Evolutionary conservation across 2,797 vertebrate genomes (phyloP).

Genomic region (Scleropages formosus): DNA sequence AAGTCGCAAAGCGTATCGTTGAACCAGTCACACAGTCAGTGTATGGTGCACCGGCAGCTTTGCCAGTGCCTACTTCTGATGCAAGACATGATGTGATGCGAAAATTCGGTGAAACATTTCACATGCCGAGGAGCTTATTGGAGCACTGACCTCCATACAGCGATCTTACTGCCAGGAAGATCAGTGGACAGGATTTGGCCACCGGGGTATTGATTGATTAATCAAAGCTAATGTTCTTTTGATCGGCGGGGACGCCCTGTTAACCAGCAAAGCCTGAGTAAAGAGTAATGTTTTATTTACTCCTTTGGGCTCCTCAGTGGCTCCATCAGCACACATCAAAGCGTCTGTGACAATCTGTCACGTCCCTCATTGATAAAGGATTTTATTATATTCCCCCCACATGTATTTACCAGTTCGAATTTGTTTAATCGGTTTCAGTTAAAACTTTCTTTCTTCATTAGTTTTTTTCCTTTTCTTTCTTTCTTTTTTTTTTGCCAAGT

Average conservation of each 20-base stretch:
- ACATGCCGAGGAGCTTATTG: conserved; percentile 40
- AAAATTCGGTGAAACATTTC: conserved; percentile 49
- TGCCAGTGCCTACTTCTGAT: too few relatives aligned
- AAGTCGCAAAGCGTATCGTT: too few relatives aligned
- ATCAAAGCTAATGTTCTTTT: conserved; percentile 67
- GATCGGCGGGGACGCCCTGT: conserved; percentile 57
- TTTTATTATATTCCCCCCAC: conserved; percentile 39
- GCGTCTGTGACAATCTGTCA: conserved; percentile 54
- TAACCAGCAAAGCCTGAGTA: conserved; percentile 47
- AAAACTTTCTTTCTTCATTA: conserved; percentile 36
- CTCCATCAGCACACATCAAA: conserved; percentile 52
- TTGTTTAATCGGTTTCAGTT: conserved; percentile 54
- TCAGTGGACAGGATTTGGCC: conserved; percentile 56
- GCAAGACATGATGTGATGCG: conserved; percentile 40
- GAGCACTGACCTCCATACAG: conserved; percentile 53
- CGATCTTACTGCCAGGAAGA: conserved; percentile 38
- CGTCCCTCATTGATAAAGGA: conserved; percentile 51
- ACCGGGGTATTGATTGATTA: conserved; percentile 63
- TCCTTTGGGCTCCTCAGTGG: conserved; percentile 41
- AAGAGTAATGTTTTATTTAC: conserved; percentile 63
- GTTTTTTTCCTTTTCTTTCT: conserved; percentile 10
- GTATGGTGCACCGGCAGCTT: too few relatives aligned
- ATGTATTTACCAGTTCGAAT: conserved; percentile 34
- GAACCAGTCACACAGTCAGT: too few relatives aligned
- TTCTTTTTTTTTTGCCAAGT: not conserved